A percentile compares a stretch with the other conserved stretches of the same genome.
phyloP scores from a whole-genome alignment of 2,797 vertebrate genomes.

The Centroberyx gerrardi region DNA sequence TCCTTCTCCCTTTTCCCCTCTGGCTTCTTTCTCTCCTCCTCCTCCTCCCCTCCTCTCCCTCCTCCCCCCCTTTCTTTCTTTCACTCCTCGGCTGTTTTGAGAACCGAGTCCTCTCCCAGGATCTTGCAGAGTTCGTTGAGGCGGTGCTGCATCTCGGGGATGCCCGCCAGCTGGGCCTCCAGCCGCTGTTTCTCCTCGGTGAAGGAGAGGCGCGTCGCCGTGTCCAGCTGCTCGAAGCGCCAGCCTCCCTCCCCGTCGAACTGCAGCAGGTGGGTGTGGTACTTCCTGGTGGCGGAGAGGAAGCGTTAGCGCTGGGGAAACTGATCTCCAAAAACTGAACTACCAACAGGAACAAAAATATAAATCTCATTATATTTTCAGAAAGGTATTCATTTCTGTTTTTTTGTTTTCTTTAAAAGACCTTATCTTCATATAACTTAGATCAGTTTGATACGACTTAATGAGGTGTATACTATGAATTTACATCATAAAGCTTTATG shows the following conservation, averaged over 20 bases:
- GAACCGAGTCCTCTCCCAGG: conserved; percentile 97
- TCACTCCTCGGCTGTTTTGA: conserved; percentile 88
- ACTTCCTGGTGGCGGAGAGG: conserved; percentile 90
- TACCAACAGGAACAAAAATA: too few relatives aligned
- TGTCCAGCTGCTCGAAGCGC: conserved; percentile 97
- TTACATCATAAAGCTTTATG: too few relatives aligned
- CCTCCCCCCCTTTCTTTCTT: background rate
- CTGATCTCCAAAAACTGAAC: background rate
- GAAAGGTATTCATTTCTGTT: too few relatives aligned
- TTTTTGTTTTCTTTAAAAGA: too few relatives aligned
- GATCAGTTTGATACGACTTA: too few relatives aligned
- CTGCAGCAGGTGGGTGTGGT: conserved; percentile 98
- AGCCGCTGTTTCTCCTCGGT: conserved; percentile 98
- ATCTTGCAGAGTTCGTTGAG: conserved; percentile 98
- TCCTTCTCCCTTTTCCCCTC: background rate
- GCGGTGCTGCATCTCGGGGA: conserved; percentile 97
- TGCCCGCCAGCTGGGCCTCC: conserved; percentile 95
- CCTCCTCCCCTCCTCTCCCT: background rate
- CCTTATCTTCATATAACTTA: too few relatives aligned
- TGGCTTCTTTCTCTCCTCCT: background rate
- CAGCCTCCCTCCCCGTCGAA: conserved; percentile 98
- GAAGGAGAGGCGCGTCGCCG: conserved; percentile 93
- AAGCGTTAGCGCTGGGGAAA: background rate
- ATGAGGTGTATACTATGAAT: too few relatives aligned
- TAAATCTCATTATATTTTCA: too few relatives aligned